Evolutionary conservation across 2,797 vertebrate species (phyloP).

Genomic region (Coregonus ussuriensis): DNA sequence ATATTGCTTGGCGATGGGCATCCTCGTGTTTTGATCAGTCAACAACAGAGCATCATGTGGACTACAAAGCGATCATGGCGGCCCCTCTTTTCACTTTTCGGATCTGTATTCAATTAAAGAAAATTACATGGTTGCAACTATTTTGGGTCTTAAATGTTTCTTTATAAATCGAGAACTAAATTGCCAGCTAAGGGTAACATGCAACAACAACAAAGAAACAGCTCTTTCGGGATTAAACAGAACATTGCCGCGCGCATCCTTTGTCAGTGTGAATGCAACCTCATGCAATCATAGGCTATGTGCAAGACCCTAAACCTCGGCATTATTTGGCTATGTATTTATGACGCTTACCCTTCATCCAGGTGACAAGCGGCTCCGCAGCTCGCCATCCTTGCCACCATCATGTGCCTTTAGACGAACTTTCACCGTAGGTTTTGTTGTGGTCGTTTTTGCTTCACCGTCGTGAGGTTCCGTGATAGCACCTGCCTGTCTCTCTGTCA

Average conservation of each 20-base stretch:
- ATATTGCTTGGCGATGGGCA: background rate
- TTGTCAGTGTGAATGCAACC: background rate
- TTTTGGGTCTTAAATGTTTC: background rate
- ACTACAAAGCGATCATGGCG: conserved; percentile 16
- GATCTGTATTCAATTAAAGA: background rate
- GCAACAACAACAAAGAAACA: background rate
- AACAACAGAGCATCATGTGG: background rate
- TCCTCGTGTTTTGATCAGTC: background rate
- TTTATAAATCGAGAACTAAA: background rate
- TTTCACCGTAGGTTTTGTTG: background rate
- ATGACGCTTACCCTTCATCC: conserved; percentile 66
- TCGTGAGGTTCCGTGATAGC: background rate
- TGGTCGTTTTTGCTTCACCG: conserved; percentile 4
- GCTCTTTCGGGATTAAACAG: background rate
- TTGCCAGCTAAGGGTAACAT: background rate
- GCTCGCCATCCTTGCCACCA: conserved; percentile 74
- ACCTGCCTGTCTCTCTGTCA: background rate
- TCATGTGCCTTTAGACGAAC: conserved; percentile 27
- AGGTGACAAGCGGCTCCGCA: conserved; percentile 48
- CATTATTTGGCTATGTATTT: background rate
- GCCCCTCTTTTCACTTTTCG: background rate
- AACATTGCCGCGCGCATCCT: background rate
- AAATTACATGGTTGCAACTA: background rate
- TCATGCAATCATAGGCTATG: background rate
- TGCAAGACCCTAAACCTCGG: background rate